Evolutionary conservation across 1,140 invertebrate species (phyloP).

Genomic region (Neuroterus valhalla): DNA sequence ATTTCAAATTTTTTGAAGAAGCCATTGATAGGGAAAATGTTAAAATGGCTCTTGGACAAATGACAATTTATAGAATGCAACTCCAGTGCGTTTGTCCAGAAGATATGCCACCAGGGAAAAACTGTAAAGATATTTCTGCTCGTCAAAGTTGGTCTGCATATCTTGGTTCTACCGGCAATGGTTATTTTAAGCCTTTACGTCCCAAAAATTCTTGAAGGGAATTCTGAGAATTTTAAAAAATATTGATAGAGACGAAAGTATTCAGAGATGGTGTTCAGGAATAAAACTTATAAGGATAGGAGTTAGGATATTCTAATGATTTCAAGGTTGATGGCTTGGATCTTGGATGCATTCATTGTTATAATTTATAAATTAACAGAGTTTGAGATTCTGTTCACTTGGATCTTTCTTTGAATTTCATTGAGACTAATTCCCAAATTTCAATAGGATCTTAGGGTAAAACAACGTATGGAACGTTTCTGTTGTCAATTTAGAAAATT

Average conservation of each 20-base stretch:
- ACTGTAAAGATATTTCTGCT: slow-evolving; percentile 72
- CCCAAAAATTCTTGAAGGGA: slow-evolving; percentile 8
- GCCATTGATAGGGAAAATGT: slow-evolving; percentile 69
- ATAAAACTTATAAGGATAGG: background rate
- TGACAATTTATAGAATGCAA: slow-evolving; percentile 76
- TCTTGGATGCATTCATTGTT: background rate
- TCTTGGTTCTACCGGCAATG: slow-evolving; percentile 73
- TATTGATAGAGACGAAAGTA: slow-evolving; percentile 4
- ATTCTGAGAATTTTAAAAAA: slow-evolving; percentile 5
- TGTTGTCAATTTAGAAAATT: too few relatives aligned
- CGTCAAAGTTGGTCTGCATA: slow-evolving; percentile 75
- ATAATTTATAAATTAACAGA: background rate
- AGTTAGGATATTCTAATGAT: background rate
- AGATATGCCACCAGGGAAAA: slow-evolving; percentile 69
- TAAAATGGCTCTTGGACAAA: slow-evolving; percentile 73
- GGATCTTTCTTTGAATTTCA: background rate
- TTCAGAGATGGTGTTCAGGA: background rate
- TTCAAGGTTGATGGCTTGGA: too few relatives aligned
- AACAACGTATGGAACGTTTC: too few relatives aligned
- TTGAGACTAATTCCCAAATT: too few relatives aligned
- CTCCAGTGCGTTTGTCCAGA: slow-evolving; percentile 75
- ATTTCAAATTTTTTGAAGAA: slow-evolving; percentile 67
- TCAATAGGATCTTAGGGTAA: too few relatives aligned
- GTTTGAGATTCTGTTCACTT: background rate
- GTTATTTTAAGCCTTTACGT: slow-evolving; percentile 68